Percentiles rank a stretch among this genome's conserved stretches.
Evolutionary conservation across 35 echinoderm and acorn worm genomes (phyloP).

Genomic region (Ophiothrix spiculata): DNA sequence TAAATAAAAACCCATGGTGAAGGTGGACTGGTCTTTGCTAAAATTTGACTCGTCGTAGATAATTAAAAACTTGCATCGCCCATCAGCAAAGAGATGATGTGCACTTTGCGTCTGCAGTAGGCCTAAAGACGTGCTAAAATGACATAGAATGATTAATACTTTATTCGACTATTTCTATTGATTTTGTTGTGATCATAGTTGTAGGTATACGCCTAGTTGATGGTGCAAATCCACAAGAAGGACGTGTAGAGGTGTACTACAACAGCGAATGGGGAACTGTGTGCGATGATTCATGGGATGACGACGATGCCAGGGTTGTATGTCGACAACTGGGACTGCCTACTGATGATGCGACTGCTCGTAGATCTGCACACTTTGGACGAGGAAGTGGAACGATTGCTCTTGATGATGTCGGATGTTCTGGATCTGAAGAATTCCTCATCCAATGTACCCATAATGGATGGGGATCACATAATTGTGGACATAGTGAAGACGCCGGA

Average conservation of each 20-base stretch:
- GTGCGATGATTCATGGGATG: background rate
- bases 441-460: background rate
- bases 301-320: background rate
- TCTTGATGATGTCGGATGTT: background rate
- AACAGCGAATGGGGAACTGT: conserved; percentile 12
- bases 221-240: background rate
- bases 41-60: too few relatives aligned
- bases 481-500: background rate
- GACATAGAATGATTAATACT: too few relatives aligned
- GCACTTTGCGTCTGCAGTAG: too few relatives aligned
- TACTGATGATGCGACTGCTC: background rate
- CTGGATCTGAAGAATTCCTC: background rate
- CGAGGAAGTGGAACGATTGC: background rate
- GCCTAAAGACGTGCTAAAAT: too few relatives aligned
- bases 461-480: background rate
- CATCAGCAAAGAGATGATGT: too few relatives aligned
- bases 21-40: too few relatives aligned
- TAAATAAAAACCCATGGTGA: too few relatives aligned
- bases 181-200: background rate
- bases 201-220: conserved; percentile 6
- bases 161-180: background rate
- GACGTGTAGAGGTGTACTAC: conserved; percentile 18
- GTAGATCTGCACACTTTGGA: background rate
- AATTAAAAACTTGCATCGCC: too few relatives aligned
- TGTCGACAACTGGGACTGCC: background rate